Evolutionary conservation across 2,113 vertebrate genomes (phyloP).

Genomic region (Eubucco bourcierii): DNA sequence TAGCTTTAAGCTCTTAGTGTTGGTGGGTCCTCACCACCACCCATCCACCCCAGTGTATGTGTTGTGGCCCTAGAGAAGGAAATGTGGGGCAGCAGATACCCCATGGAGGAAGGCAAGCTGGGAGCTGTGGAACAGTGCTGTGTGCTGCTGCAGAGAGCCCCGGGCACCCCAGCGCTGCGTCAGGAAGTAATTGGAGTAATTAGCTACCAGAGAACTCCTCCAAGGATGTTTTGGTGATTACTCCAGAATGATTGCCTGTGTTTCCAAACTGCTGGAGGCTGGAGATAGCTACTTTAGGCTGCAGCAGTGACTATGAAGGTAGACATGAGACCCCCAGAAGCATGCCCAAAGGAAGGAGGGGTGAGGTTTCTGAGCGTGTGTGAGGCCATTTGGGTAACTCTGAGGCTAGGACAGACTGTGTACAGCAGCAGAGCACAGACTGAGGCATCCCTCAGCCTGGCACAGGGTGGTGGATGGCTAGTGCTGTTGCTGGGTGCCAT

Average conservation of each 20-base stretch:
- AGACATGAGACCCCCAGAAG: not conserved
- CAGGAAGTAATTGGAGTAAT: slow-evolving; percentile 59
- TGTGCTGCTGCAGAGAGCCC: not conserved
- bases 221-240: slow-evolving; percentile 45
- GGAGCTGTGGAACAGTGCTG: not conserved
- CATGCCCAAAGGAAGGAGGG: not conserved
- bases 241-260: slow-evolving; percentile 6
- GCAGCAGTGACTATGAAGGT: not conserved
- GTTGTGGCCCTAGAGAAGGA: not conserved
- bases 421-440: not conserved
- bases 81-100: not conserved
- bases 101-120: rapidly evolving
- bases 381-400: not conserved
- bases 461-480: not conserved
- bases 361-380: not conserved
- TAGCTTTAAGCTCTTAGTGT: not conserved
- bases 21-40: rapidly evolving
- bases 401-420: not conserved
- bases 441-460: no score
- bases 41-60: rapidly evolving
- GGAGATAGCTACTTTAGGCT: not conserved
- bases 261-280: slow-evolving; percentile 4
- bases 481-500: not conserved
- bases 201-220: slow-evolving; percentile 30
- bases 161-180: not conserved